Evolutionary conservation across 2,888 invertebrate species (phyloP), one percentile per base, ranked within the genome.

Genomic region (Tromatobia lineatoria): DNA sequence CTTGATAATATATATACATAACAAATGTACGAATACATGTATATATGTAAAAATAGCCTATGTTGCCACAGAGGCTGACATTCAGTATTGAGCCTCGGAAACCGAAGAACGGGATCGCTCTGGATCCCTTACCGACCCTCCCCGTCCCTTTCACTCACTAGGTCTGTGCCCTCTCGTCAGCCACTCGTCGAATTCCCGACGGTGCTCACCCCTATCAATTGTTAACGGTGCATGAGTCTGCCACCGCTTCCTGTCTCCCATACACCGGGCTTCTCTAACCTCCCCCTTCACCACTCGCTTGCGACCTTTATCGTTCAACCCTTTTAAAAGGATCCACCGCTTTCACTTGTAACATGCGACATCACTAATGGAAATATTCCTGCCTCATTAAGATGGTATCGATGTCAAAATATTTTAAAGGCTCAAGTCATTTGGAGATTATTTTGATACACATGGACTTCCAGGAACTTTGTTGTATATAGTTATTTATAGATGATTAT

Each of bases 171-270:
- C 64, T 71, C 11, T 45, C 42, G 38, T 47, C 54, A 69, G 47
- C 69, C 45, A 61, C 74, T 80, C 78, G 59, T 73, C 50, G 54
- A 66, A 81, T 79, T 85, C 82, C 77, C 80, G 42, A 69, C 38
- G 77, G 80, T 70, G 34, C 74, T 82, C 74, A 81, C 69, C 66
- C 78, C 54, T 74, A 82, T 85, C 82, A 80, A 80, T 82, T 83
- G 80, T 85, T 80, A 76, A 85, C 54, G 74, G 73, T 64, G 61
- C 54, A 47, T 64, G 77, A 70, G 73, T 84, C 61, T 54, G 47
- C 80, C 67, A 77, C 61, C 59, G 74, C 80, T 82, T 82, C 54
- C 71, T 52, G 69, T 69, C 67, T 25, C 52, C 47, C 64, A 71
- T 47, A 50, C 67, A 45, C 25, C 11, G 20, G 47, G 47, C 34